phyloP scores from a whole-genome alignment of 2,797 vertebrate genomes.

The Rhinichthys osculus region DNA sequence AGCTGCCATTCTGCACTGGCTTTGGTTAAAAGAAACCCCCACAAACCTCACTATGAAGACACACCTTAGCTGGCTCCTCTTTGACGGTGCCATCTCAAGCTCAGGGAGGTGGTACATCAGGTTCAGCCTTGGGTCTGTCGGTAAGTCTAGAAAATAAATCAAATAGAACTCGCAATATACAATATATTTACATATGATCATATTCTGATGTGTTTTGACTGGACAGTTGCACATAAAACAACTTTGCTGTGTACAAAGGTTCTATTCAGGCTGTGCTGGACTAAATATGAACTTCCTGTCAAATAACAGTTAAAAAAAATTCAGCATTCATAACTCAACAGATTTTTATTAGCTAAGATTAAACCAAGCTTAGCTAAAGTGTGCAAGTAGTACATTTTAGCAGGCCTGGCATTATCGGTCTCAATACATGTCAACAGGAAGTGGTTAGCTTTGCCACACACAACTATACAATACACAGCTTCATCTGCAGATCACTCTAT shows the following conservation, averaged over 20 bases:
- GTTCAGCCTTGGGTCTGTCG: conserved; percentile 6
- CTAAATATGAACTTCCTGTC: not conserved
- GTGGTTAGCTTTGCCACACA: conserved; percentile 64
- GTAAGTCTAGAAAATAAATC: conserved; percentile 15
- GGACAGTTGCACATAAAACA: not conserved
- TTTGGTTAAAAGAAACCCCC: conserved; percentile 71
- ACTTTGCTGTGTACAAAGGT: not conserved
- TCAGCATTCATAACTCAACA: not conserved
- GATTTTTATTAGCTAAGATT: not conserved
- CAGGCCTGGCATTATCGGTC: conserved; percentile 48
- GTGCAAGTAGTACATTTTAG: conserved; percentile 22
- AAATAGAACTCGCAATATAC: not conserved
- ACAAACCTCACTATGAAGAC: conserved; percentile 75
- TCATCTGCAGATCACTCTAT: not conserved
- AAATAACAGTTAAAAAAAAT: not conserved
- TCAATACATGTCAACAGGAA: conserved; percentile 69
- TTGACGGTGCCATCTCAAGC: conserved; percentile 45
- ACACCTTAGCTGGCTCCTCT: conserved; percentile 77
- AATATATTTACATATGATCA: not conserved
- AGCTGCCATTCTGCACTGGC: conserved; percentile 75
- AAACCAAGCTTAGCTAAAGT: conserved; percentile 5
- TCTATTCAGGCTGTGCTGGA: not conserved
- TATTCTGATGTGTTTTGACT: not conserved
- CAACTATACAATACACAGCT: conserved; percentile 35
- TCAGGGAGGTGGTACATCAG: conserved; percentile 29